Conservation (phyloP, 2,888 invertebrate genomes). For the Mesoligia furuncula region DNA sequence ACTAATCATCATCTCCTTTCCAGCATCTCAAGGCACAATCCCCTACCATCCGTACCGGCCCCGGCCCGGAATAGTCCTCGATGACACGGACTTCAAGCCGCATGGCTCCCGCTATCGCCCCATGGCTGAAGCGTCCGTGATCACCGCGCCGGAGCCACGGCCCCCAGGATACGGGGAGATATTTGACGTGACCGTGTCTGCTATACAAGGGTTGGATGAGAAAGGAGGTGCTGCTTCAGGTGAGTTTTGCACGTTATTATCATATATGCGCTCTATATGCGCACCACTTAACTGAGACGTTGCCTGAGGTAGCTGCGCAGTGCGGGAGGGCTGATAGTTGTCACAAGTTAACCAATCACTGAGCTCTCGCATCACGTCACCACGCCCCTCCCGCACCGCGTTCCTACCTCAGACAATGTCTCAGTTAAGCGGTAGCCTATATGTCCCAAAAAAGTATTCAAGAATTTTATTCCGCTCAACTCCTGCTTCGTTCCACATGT, state of each 20-base stretch:
- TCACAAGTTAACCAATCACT: no score
- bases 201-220: slow-evolving; percentile 95
- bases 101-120: slow-evolving; percentile 87
- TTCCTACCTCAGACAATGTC: no score
- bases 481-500: no score
- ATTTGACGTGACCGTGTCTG: slow-evolving; percentile 96
- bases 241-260: slow-evolving; percentile 57
- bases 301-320: no score
- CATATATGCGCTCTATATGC: no score
- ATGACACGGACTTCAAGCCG: slow-evolving; percentile 95
- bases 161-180: slow-evolving; percentile 93
- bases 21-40: slow-evolving; percentile 82
- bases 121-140: slow-evolving; percentile 80
- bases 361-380: no score
- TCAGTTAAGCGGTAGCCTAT: no score
- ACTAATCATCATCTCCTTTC: slow-evolving; percentile 34
- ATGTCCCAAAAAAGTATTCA: no score
- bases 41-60: slow-evolving; percentile 93
- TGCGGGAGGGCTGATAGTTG: no score
- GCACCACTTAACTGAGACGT: no score
- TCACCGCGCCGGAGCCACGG: slow-evolving; percentile 85
- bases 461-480: no score
- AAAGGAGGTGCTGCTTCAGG: slow-evolving; percentile 80
- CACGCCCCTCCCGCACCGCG: no score
- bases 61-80: slow-evolving; percentile 96